Evolutionary conservation across 2,888 invertebrate genomes (phyloP).

Genomic region (Drosophila imparisetae): DNA sequence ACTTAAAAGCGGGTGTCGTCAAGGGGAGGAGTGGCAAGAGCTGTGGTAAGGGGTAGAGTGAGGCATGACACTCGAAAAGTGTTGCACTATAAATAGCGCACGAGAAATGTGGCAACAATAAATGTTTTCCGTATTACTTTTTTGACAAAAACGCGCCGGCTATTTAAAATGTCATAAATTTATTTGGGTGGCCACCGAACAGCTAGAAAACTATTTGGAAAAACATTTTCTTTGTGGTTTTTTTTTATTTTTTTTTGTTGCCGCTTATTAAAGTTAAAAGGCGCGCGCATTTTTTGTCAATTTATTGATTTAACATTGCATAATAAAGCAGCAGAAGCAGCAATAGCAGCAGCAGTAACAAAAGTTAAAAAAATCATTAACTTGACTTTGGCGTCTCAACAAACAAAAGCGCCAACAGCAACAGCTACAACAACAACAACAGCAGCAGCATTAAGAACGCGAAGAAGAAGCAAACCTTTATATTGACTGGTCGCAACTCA

Average conservation of each 20-base stretch:
- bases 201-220: slow-evolving; percentile 32
- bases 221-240: slow-evolving; percentile 27
- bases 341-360: slow-evolving; percentile 21
- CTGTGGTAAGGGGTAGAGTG: not conserved
- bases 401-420: slow-evolving; percentile 47
- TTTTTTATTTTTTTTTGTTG: not conserved
- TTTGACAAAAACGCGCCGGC: slow-evolving; percentile 45
- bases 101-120: slow-evolving; percentile 35
- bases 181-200: slow-evolving; percentile 20
- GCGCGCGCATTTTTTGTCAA: slow-evolving; percentile 49
- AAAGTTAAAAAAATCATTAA: slow-evolving; percentile 65
- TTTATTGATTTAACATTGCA: slow-evolving; percentile 76
- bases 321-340: slow-evolving; percentile 48
- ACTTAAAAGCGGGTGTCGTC: slow-evolving; percentile 44
- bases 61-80: slow-evolving; percentile 46
- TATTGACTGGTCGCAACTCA: slow-evolving; percentile 60
- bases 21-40: not conserved
- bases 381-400: slow-evolving; percentile 59
- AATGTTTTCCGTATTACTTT: slow-evolving; percentile 23
- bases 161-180: slow-evolving; percentile 60
- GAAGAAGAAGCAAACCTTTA: slow-evolving; percentile 29
- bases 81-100: slow-evolving; percentile 57
- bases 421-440: slow-evolving; percentile 23
- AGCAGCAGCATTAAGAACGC: not conserved
- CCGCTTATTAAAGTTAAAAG: slow-evolving; percentile 27